These are phyloP conservation scores for Tribolium madens DNA, from an alignment of 1,140 invertebrate species.

Conservation along the genomic window DNA sequence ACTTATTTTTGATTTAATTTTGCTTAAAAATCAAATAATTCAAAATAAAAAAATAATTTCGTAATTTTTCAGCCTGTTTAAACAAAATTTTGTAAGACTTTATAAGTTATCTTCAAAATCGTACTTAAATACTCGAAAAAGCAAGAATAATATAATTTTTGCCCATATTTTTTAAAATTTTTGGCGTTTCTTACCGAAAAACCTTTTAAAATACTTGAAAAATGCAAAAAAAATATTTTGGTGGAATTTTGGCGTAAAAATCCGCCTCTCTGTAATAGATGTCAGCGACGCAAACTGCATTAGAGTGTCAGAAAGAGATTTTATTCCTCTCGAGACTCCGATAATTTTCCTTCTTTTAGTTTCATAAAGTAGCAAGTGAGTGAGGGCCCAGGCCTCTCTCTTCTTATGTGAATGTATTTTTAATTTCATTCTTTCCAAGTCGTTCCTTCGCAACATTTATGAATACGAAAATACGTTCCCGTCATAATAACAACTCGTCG, in stretches of 20 bases:
- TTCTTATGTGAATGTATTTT: slow-evolving; percentile 56
- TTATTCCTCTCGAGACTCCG: slow-evolving; percentile 50
- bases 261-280: not conserved
- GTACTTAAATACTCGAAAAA: too few species aligned
- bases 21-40: too few species aligned
- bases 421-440: slow-evolving; percentile 57
- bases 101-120: too few species aligned
- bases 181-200: too few species aligned
- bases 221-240: too few species aligned
- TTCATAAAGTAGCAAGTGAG: slow-evolving; percentile 44
- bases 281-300: slow-evolving; percentile 50
- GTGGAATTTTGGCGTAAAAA: not conserved
- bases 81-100: too few species aligned
- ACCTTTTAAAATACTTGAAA: too few species aligned
- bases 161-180: too few species aligned
- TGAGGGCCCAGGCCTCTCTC: not conserved
- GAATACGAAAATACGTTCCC: slow-evolving; percentile 57
- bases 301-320: slow-evolving; percentile 52
- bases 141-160: too few species aligned
- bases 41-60: too few species aligned
- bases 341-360: slow-evolving; percentile 52
- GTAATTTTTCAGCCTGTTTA: too few species aligned
- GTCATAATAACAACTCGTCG: slow-evolving; percentile 52
- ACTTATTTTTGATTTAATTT: too few species aligned
- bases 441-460: slow-evolving; percentile 46